These are phyloP conservation scores for Brachystomella parvula DNA, from an alignment of 1,140 invertebrate species.

Conservation along the genomic window DNA sequence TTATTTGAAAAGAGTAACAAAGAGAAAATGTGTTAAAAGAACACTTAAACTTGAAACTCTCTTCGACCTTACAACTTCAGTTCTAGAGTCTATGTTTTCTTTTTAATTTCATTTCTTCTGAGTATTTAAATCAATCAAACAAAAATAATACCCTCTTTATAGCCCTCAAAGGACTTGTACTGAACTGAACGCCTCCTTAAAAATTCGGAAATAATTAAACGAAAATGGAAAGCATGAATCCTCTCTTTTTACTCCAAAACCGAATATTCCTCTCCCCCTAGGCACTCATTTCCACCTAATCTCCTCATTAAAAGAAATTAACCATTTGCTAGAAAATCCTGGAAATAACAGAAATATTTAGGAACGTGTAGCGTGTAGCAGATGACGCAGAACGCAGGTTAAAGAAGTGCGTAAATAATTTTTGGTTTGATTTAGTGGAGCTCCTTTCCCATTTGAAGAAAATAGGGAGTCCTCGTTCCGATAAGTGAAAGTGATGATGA, in stretches of 20 bases:
- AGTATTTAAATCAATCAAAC: not conserved
- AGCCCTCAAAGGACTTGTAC: not conserved
- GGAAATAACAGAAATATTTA: not conserved
- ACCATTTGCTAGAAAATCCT: not conserved
- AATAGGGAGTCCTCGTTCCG: not conserved
- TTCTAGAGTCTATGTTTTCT: not conserved
- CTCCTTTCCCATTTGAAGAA: not conserved
- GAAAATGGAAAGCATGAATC: too few species aligned
- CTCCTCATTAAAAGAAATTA: not conserved
- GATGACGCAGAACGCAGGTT: not conserved
- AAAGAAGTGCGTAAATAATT: not conserved
- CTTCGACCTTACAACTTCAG: not conserved
- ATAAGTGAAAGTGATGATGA: slow-evolving; percentile 7
- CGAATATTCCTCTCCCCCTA: not conserved
- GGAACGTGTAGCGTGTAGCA: not conserved
- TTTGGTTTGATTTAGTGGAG: slow-evolving; percentile 5
- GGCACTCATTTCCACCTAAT: not conserved
- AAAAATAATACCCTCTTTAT: not conserved
- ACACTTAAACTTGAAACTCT: not conserved
- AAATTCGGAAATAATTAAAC: too few species aligned
- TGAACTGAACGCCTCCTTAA: too few species aligned
- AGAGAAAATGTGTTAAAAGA: too few species aligned
- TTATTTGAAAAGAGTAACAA: too few species aligned
- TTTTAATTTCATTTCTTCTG: not conserved
- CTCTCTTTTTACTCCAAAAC: not conserved